Base-by-base conservation (phyloP, 2,797 vertebrate species). In the Typhlichthys eigenmanni region DNA sequence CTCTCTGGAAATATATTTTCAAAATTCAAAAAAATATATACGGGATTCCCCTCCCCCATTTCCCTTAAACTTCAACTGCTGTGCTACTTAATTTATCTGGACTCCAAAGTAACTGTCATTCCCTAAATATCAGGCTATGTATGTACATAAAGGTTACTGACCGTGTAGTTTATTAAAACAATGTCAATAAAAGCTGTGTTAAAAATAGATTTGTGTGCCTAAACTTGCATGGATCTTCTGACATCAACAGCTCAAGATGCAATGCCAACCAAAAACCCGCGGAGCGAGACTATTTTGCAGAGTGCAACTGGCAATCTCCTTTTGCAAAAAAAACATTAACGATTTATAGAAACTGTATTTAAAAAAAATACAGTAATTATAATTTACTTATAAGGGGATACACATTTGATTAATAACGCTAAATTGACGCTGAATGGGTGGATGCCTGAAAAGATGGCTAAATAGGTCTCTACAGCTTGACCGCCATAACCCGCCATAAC, bases 401-500 rank as follows among this genome's bases (percentile, higher is more conserved):
- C 53, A 12, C 1, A 1, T 34, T 55, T 11, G 5, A 4, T 8
- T 34, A 55, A 13, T 3, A 5, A 19, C 2, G 0, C 0, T 5
- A 0, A 17, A 0, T 72, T 62, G 61, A 69, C 64, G 55, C 59
- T 13, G 49, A 55, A 29, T 3, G 58, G 43, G 74, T 68, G 58
- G 70, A 75, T 71, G 78, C 51, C 51, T 53, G 46, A 4, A 46
- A 58, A 55, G 8, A 62, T 19, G 50, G 53, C n/a, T 5, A 50
- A 62, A 4, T 69, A 68, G 63, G 19, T 85, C 66, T 64, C 17
- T 57, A 2, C 60, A 19, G 71, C 53, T 59, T 5, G 64, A 55
- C 82, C 83, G 85, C 88, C 86, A 87, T 89, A 71, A 69, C 83
- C 76, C 61, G 51, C 61, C 61, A 66, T 58, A 49, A 68, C 45